Evolutionary conservation across 1,140 invertebrate genomes (phyloP).

Genomic region (Muscidifurax raptorellus): DNA sequence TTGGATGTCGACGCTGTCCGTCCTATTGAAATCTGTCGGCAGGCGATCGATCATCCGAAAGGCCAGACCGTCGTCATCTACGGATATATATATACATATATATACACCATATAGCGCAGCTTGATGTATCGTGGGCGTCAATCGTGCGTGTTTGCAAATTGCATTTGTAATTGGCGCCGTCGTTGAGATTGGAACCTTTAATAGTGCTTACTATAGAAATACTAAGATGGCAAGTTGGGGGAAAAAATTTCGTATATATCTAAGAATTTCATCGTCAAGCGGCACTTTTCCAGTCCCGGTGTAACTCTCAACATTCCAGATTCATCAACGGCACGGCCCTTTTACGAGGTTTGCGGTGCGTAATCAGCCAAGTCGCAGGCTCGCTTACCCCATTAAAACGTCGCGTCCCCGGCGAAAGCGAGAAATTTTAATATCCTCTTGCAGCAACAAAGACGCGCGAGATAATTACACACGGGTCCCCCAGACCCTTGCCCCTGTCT

Average conservation of each 20-base stretch:
- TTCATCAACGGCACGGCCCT: not conserved
- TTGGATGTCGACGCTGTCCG: slow-evolving; percentile 22
- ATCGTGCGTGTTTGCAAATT: too few species aligned
- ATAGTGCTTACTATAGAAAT: too few species aligned
- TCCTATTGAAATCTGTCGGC: slow-evolving; percentile 12
- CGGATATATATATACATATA: too few species aligned
- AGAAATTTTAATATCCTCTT: not conserved
- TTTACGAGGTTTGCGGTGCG: slow-evolving; percentile 35
- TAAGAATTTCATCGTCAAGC: too few species aligned
- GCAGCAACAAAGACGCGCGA: slow-evolving; percentile 16
- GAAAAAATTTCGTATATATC: too few species aligned
- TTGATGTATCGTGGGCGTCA: not conserved
- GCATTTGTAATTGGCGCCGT: too few species aligned
- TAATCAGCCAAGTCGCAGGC: slow-evolving; percentile 30
- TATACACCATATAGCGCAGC: too few species aligned
- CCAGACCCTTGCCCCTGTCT: not conserved
- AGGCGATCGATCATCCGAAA: not conserved
- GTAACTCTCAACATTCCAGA: not conserved
- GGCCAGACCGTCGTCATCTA: not conserved
- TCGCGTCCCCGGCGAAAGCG: not conserved
- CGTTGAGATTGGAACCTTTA: too few species aligned
- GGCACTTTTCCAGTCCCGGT: too few species aligned
- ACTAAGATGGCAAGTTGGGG: too few species aligned
- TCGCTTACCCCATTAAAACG: slow-evolving; percentile 37
- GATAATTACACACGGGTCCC: slow-evolving; percentile 36